Base-by-base conservation (phyloP, 2,888 invertebrate species). In the Eurois occulta region DNA sequence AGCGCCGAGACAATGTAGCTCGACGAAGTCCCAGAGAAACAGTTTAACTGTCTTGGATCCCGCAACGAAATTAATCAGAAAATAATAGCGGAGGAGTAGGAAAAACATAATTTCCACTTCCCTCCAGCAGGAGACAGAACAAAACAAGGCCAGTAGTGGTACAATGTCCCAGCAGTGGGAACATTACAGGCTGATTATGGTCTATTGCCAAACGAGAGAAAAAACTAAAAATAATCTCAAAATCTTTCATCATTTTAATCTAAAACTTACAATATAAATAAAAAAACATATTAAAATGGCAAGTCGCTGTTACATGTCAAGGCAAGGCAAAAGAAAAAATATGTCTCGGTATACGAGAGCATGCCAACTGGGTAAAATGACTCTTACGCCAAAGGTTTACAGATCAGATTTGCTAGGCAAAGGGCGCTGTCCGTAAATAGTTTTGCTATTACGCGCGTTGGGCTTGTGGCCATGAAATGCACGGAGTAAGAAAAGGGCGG, bases 401-500 rank as follows among this genome's bases (percentile, higher is more conserved):
- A 82, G 72, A 60, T 78, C 68, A 83, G 43, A 74, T 64, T 87
- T 28, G 83, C 58, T 78, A 65, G 55, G 66, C 83, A 82, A 89
- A 88, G 89, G 88, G 88, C 89, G 67, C 67, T 68, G 76, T 83
- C 80, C 79, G 83, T 88, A 88, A 88, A 88, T 88, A 88, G 88
- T 88, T 88, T 84, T 75, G 78, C 80, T 84, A 86, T 89, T 85
- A 84, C 85, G 84, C 83, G 79, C 74, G 81, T 70, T 83, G 83
- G 84, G 70, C 69, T 75, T 72, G 74, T 0, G 84, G 88, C 88
- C n/a, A 78, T 38, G 52, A 82, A 78, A 32, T 16, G 4, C 41
- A 82, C 80, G 81, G 48, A 2, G 13, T n/a, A 28, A 32, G n/a
- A 69, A 58, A 72, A 72, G 82, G 86, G 52, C 55, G 66, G 28